These are phyloP conservation scores for Drosophila asahinai DNA, from an alignment of 1,140 invertebrate species.

Conservation along the genomic window DNA sequence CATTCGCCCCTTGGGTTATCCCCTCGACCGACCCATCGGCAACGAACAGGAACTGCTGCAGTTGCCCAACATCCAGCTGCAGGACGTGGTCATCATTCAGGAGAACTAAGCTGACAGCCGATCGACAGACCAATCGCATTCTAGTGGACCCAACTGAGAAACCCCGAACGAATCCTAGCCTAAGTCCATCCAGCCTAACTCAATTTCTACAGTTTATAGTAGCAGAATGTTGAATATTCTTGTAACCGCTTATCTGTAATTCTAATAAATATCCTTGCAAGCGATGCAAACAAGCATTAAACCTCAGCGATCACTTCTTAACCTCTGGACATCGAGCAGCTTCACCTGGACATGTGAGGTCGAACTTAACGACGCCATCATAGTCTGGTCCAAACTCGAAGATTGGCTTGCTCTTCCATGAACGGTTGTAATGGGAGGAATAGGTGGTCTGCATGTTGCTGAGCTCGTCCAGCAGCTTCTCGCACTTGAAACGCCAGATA, in stretches of 20 bases:
- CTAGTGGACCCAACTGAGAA: not conserved
- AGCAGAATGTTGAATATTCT: conserved; percentile 28
- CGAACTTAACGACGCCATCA: conserved; percentile 32
- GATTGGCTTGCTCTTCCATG: conserved; percentile 8
- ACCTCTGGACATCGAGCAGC: too few species aligned
- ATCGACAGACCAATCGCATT: conserved; percentile 9
- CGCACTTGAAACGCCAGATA: conserved; percentile 5
- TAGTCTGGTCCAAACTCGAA: conserved; percentile 28
- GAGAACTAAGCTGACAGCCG: conserved; percentile 54
- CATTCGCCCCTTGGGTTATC: conserved; percentile 76
- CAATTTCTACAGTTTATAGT: conserved; percentile 15
- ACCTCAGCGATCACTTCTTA: not conserved
- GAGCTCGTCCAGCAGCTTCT: not conserved
- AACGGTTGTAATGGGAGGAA: conserved; percentile 12
- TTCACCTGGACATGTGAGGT: conserved; percentile 2
- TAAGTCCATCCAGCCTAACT: conserved; percentile 16
- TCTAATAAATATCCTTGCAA: conserved; percentile 60
- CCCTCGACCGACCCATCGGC: conserved; percentile 83
- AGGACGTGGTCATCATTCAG: conserved; percentile 79
- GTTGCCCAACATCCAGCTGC: conserved; percentile 71
- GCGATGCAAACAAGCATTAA: conserved; percentile 66
- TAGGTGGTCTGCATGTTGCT: conserved; percentile 43
- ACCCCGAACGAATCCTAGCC: conserved; percentile 21
- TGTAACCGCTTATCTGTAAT: conserved; percentile 29
- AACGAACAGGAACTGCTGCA: conserved; percentile 69